phyloP scores from a whole-genome alignment of 2,797 vertebrate species.

The Phalanger gymnotis region DNA sequence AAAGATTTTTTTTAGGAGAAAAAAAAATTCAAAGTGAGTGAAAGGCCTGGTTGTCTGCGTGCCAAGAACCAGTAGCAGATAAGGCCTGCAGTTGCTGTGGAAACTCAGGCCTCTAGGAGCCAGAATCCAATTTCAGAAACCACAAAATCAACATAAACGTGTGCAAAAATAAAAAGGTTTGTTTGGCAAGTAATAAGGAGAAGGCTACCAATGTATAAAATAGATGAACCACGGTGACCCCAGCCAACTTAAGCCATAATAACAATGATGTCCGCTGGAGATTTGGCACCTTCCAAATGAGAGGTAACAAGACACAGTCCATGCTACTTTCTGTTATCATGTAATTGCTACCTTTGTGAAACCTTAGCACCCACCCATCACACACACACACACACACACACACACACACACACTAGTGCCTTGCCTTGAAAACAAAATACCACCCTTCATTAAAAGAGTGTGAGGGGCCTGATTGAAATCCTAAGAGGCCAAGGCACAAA shows the following conservation, averaged over 20 bases:
- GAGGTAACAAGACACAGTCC: slow-evolving; percentile 59
- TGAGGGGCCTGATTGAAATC: slow-evolving; percentile 45
- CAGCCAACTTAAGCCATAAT: slow-evolving; percentile 78
- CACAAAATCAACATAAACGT: slow-evolving; percentile 97
- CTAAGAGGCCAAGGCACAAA: slow-evolving; percentile 12
- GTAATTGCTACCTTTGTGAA: slow-evolving; percentile 72
- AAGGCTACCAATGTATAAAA: slow-evolving; percentile 90
- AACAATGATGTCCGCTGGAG: slow-evolving; percentile 78
- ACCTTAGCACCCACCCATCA: slow-evolving; percentile 6
- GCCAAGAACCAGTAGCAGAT: slow-evolving; percentile 93
- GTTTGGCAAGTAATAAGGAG: slow-evolving; percentile 91
- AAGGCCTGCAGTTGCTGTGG: slow-evolving; percentile 93
- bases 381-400: slow-evolving; percentile 6
- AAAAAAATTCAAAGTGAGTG: slow-evolving; percentile 83
- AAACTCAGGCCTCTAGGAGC: slow-evolving; percentile 92
- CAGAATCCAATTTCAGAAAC: slow-evolving; percentile 96
- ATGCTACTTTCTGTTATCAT: slow-evolving; percentile 53
- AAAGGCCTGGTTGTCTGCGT: slow-evolving; percentile 92
- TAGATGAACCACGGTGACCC: slow-evolving; percentile 91
- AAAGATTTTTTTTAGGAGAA: slow-evolving; percentile 46
- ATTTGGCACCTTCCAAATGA: slow-evolving; percentile 78
- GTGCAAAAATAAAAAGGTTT: slow-evolving; percentile 93
- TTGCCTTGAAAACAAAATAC: slow-evolving; percentile 40
- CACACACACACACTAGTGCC: neutral
- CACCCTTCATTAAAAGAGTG: slow-evolving; percentile 40